Evolutionary conservation across 2,888 invertebrate genomes (phyloP), one percentile per base, ranked within the genome.

Genomic region (Harpalus rubripes): DNA sequence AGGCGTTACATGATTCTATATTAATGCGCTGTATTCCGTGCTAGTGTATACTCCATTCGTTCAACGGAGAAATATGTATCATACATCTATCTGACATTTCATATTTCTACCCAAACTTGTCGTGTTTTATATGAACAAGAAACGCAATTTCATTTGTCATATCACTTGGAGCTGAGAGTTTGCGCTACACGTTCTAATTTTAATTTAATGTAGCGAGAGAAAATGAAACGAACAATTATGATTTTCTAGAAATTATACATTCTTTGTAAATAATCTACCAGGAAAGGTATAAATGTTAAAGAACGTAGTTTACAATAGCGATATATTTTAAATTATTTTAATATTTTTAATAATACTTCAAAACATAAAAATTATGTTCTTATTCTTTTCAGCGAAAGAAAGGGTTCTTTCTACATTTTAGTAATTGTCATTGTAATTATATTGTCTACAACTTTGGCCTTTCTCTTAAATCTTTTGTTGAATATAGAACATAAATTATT

Each of bases 81-180:
- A 78, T 78, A 78, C 78, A 78, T 78, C 78, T 58, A 58, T 56
- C 58, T 78, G 78, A 78, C 78, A 56, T 78, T 78, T 56, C 78
- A 78, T 78, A 78, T 78, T 78, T 78, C 78, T 78, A 78, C 78
- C 58, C 18, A 39, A 78, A 78, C 56, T 78, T 58, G 78, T 78
- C 78, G 78, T 78, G 78, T 78, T 78, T 78, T 78, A 78, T 78
- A 58, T 78, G 58, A 78, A 58, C 52, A 78, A 78, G 78, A 78
- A 78, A 78, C 58, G 78, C 78, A 78, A 78, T 78, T 78, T 78
- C 78, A 78, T 78, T 78, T 78, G 78, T 78, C 78, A 78, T 78
- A 78, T 78, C 58, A 56, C 78, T 56, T 78, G 16, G 7, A 12
- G 78, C n/a, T 22, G 18, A 18, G 52, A 18, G 52, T 58, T 78